Evolutionary conservation across 2,888 invertebrate genomes (phyloP).

Genomic region (Ecliptopera silaceata): DNA sequence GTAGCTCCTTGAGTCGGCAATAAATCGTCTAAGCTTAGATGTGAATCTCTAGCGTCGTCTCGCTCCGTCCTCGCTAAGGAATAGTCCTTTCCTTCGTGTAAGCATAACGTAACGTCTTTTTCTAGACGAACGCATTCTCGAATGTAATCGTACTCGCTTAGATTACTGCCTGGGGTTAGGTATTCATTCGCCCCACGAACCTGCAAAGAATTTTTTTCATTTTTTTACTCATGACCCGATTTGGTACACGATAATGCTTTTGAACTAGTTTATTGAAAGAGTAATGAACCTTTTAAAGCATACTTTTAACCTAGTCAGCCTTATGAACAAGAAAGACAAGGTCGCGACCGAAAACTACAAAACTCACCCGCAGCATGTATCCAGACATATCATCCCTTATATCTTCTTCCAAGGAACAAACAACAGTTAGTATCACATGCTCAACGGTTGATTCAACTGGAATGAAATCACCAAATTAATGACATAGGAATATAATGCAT

Average conservation of each 20-base stretch:
- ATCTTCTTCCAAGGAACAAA: slow-evolving; percentile 90
- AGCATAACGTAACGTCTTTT: slow-evolving; percentile 89
- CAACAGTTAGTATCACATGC: slow-evolving; percentile 92
- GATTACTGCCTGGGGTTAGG: slow-evolving; percentile 90
- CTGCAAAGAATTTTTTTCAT: slow-evolving; percentile 64
- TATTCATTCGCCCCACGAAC: slow-evolving; percentile 96
- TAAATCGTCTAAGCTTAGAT: slow-evolving; percentile 89
- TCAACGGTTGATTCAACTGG: slow-evolving; percentile 93
- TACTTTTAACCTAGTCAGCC: no score
- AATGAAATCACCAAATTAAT: slow-evolving; percentile 41
- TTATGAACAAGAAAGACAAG: no score
- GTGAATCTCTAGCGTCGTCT: slow-evolving; percentile 91
- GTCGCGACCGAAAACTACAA: background rate
- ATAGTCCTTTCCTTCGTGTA: slow-evolving; percentile 86
- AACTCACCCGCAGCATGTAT: slow-evolving; percentile 84
- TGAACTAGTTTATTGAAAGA: no score
- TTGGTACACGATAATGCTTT: no score
- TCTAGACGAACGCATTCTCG: slow-evolving; percentile 97
- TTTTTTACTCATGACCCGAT: no score
- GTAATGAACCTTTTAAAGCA: no score
- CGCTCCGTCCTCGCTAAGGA: slow-evolving; percentile 90
- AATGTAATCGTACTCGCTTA: slow-evolving; percentile 96
- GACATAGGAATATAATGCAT: background rate
- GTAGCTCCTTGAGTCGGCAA: slow-evolving; percentile 88
- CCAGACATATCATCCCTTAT: slow-evolving; percentile 85